A percentile compares a stretch with the other conserved stretches of the same genome.
phyloP scores from a whole-genome alignment of 2,113 vertebrate genomes.

The Benitochromis conjunctus region DNA sequence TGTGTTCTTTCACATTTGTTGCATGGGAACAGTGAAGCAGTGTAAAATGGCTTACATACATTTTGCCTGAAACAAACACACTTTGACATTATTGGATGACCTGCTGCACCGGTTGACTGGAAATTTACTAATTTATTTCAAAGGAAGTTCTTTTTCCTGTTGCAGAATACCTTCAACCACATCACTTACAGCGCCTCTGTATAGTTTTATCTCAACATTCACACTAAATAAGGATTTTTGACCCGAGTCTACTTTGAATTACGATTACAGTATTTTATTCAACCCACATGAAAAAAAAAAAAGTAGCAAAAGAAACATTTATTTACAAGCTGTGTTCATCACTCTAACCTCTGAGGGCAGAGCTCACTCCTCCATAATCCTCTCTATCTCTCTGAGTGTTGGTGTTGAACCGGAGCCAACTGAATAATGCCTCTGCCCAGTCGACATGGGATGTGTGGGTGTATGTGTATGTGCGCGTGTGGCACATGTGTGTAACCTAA shows the following conservation, averaged over 20 bases:
- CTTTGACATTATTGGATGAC: background rate
- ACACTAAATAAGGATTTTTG: background rate
- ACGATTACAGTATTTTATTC: background rate
- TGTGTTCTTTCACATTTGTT: background rate
- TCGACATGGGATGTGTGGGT: background rate
- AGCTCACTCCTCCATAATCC: slow-evolving; percentile 37
- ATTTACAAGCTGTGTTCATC: slow-evolving; percentile 7
- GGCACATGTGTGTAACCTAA: slow-evolving; percentile 2
- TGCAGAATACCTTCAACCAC: background rate
- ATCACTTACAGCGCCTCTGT: background rate
- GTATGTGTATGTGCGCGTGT: background rate
- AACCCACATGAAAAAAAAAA: slow-evolving; percentile 6
- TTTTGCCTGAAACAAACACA: background rate
- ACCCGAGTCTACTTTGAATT: background rate
- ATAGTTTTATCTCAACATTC: background rate
- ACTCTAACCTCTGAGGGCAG: slow-evolving; percentile 36
- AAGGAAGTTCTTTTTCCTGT: slow-evolving; percentile 17
- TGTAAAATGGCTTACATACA: background rate
- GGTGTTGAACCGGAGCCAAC: slow-evolving; percentile 45
- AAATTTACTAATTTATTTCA: background rate
- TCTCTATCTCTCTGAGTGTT: slow-evolving; percentile 18
- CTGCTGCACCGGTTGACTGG: background rate
- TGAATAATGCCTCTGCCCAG: slow-evolving; percentile 25
- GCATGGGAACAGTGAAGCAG: background rate
- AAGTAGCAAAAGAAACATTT: slow-evolving; percentile 15